Conservation (phyloP, 2,797 vertebrate species). For the Cuniculus paca region DNA sequence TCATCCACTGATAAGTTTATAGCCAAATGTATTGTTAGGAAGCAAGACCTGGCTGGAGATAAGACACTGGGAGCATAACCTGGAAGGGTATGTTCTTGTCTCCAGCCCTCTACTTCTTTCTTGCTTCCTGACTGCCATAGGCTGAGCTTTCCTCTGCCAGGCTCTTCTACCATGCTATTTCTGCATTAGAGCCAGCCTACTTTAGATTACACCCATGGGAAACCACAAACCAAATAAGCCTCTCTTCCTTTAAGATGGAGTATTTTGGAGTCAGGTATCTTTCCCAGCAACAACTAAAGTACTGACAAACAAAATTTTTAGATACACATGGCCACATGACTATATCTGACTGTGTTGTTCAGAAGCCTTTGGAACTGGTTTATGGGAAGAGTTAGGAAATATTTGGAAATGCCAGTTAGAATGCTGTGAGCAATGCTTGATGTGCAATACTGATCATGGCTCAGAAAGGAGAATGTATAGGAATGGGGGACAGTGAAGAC, state of each 20-base stretch:
- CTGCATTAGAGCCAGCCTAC: not conserved
- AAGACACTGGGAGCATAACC: not conserved
- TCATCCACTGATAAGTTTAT: not conserved
- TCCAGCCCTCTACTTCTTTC: not conserved
- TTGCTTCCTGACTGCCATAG: not conserved
- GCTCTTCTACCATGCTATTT: not conserved
- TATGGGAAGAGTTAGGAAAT: not conserved
- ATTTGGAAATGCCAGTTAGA: not conserved
- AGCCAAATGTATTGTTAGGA: not conserved
- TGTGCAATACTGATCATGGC: not conserved
- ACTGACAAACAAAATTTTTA: not conserved
- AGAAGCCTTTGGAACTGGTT: not conserved
- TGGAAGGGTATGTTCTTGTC: not conserved
- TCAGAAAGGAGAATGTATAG: not conserved
- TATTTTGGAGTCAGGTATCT: not conserved
- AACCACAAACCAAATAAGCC: not conserved
- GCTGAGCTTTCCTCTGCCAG: not conserved
- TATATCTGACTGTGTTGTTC: not conserved
- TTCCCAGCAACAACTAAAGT: not conserved
- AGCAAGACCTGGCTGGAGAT: not conserved
- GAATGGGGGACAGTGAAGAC: not conserved
- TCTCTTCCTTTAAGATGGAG: not conserved
- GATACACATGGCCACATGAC: not conserved
- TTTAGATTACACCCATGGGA: not conserved
- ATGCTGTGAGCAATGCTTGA: not conserved